Conservation (phyloP, 2,797 vertebrate genomes). For the Pseudochaenichthys georgianus region DNA sequence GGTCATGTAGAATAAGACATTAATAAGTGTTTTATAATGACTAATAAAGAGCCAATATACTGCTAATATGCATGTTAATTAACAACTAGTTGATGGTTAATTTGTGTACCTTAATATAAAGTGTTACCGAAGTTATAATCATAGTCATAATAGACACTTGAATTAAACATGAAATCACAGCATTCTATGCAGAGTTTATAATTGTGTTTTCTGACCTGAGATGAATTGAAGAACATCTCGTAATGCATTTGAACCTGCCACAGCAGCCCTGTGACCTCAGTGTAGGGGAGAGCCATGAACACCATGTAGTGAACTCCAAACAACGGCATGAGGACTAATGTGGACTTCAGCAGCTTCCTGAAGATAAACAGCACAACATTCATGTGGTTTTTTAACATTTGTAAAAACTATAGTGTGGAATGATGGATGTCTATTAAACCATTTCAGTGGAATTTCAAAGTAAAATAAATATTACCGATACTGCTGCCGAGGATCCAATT, state of each 20-base stretch:
- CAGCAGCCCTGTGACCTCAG: slow-evolving; percentile 85
- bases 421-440: background rate
- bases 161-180: background rate
- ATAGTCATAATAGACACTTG: background rate
- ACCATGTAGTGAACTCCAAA: slow-evolving; percentile 92
- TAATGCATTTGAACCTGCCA: slow-evolving; percentile 94
- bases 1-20: too few relatives aligned
- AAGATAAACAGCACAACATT: slow-evolving; percentile 5
- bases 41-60: too few relatives aligned
- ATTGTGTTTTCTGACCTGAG: slow-evolving; percentile 79
- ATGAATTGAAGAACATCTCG: slow-evolving; percentile 92
- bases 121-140: too few relatives aligned
- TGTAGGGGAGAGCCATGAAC: slow-evolving; percentile 90
- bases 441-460: background rate
- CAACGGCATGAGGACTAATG: slow-evolving; percentile 89
- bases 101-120: too few relatives aligned
- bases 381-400: background rate
- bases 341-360: slow-evolving; percentile 90
- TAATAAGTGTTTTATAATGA: too few relatives aligned
- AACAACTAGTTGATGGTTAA: too few relatives aligned
- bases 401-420: background rate
- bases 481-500: slow-evolving; percentile 88
- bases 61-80: too few relatives aligned
- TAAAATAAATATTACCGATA: slow-evolving; percentile 79
- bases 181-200: background rate